phyloP scores from a whole-genome alignment of 1,140 invertebrate genomes.

The Drosophila erecta region DNA sequence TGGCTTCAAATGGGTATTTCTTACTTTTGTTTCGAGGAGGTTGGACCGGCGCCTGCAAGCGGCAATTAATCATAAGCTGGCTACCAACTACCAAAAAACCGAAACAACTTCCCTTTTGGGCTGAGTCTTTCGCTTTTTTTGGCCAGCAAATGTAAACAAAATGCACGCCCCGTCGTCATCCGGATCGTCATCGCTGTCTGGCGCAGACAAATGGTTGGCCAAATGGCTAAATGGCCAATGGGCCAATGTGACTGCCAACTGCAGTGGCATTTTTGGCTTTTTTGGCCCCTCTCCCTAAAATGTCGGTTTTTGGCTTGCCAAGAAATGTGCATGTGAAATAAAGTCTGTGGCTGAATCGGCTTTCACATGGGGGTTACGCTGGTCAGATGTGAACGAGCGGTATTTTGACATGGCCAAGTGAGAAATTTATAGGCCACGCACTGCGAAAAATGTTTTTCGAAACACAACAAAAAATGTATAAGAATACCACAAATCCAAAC shows the following conservation, averaged over 20 bases:
- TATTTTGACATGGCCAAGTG: slow-evolving; percentile 58
- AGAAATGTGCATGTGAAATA: slow-evolving; percentile 56
- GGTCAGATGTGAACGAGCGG: slow-evolving; percentile 30
- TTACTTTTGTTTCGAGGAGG: slow-evolving; percentile 13
- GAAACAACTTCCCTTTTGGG: slow-evolving; percentile 39
- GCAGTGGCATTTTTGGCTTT: slow-evolving; percentile 31
- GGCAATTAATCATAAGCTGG: slow-evolving; percentile 77
- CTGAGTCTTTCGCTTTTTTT: slow-evolving; percentile 14
- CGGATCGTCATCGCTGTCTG: slow-evolving; percentile 65
- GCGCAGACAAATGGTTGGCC: slow-evolving; percentile 74
- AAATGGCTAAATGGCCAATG: slow-evolving; percentile 70
- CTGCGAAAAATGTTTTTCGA: slow-evolving; percentile 1
- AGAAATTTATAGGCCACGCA: slow-evolving; percentile 54
- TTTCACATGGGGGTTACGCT: slow-evolving; percentile 14
- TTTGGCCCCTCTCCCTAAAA: background rate
- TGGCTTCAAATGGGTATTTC: slow-evolving; percentile 40
- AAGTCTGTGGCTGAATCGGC: slow-evolving; percentile 41
- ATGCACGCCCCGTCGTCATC: slow-evolving; percentile 71
- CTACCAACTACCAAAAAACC: slow-evolving; percentile 32
- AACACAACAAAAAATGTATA: background rate
- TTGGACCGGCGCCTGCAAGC: slow-evolving; percentile 63
- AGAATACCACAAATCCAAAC: too few species aligned
- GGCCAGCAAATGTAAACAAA: slow-evolving; percentile 69
- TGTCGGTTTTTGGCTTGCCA: slow-evolving; percentile 43
- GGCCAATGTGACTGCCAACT: slow-evolving; percentile 70